Conservation (phyloP, 2,888 invertebrate genomes). For the Microchrysa polita region DNA sequence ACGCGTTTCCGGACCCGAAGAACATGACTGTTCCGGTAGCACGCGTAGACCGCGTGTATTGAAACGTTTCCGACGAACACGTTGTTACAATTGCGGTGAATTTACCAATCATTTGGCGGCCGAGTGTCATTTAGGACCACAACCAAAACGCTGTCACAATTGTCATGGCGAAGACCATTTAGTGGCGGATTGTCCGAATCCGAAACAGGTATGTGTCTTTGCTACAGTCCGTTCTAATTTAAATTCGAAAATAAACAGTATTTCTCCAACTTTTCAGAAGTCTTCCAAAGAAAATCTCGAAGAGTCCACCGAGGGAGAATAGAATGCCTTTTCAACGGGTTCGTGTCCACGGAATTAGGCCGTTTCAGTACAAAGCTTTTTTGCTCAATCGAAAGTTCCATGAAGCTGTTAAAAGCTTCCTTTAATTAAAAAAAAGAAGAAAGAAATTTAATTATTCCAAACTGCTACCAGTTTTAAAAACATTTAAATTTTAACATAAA, state of each 20-base stretch:
- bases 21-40: slow-evolving; percentile 81
- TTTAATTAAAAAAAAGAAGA: too few species aligned
- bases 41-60: slow-evolving; percentile 82
- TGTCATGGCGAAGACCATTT: slow-evolving; percentile 90
- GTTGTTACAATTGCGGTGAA: slow-evolving; percentile 94
- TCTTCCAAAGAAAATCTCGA: slow-evolving; percentile 22
- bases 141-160: slow-evolving; percentile 90
- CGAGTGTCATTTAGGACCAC: slow-evolving; percentile 86
- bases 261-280: slow-evolving; percentile 25
- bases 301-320: not conserved
- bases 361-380: too few species aligned
- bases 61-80: slow-evolving; percentile 85
- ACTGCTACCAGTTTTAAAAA: slow-evolving; percentile 1
- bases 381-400: too few species aligned
- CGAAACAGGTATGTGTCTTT: slow-evolving; percentile 12
- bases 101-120: slow-evolving; percentile 93
- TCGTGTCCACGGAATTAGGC: too few species aligned
- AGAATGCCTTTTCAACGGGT: not conserved
- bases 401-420: too few species aligned
- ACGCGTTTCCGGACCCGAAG: slow-evolving; percentile 81
- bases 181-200: slow-evolving; percentile 85
- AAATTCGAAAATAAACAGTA: not conserved
- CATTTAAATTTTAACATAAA: not conserved
- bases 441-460: slow-evolving; percentile 3
- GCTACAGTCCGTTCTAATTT: not conserved